Percentiles rank a stretch among this genome's conserved stretches.
Evolutionary conservation across 2,797 vertebrate species (phyloP).

Genomic region (Hypotaenidia philippensis): DNA sequence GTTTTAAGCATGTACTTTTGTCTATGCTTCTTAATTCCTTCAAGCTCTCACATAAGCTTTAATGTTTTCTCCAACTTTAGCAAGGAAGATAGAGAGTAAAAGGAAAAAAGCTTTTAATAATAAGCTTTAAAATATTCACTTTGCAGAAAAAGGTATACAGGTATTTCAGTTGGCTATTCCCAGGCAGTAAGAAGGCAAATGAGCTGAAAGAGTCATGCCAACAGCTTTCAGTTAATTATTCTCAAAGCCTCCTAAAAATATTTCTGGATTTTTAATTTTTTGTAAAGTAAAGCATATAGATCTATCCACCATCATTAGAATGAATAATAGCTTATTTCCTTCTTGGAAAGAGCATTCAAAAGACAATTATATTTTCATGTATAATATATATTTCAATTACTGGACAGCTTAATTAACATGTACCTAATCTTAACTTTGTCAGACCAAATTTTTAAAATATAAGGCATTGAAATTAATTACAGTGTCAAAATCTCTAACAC

Average conservation of each 20-base stretch:
- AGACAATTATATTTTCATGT: neutral
- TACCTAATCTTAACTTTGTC: neutral
- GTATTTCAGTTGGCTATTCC: neutral
- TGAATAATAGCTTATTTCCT: neutral
- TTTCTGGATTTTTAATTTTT: neutral
- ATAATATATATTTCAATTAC: neutral
- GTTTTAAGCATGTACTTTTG: neutral
- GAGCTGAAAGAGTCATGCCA: neutral
- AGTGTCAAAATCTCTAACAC: neutral
- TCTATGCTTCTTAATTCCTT: neutral
- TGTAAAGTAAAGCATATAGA: neutral
- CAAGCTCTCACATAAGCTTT: neutral
- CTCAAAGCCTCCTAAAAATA: neutral
- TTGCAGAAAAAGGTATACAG: neutral
- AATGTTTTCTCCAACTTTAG: neutral
- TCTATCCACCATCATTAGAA: neutral
- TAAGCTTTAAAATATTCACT: neutral
- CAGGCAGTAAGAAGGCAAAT: neutral
- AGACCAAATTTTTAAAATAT: neutral
- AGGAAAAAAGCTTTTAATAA: neutral
- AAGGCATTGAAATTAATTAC: neutral
- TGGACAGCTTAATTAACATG: neutral
- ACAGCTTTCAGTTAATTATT: neutral
- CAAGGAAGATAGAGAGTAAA: neutral
- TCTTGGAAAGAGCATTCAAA: neutral